A percentile compares a stretch with the other conserved stretches of the same genome.
phyloP scores from a whole-genome alignment of 2,113 vertebrate genomes.

The Felis catus region DNA sequence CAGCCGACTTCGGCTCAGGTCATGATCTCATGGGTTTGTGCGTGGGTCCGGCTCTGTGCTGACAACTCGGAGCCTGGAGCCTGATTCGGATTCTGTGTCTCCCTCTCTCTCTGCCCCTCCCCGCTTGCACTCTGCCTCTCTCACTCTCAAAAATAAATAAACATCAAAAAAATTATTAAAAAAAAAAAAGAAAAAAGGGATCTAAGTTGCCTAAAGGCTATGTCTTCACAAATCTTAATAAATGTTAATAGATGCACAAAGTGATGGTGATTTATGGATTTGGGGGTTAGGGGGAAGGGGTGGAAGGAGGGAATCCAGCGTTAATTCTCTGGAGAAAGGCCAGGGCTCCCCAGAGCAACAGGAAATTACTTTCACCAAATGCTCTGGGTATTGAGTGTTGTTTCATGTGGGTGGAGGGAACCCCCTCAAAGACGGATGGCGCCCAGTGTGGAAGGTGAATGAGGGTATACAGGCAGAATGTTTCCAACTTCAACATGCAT shows the following conservation, averaged over 20 bases:
- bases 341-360: background rate
- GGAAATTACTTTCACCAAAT: background rate
- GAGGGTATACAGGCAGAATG: fast-evolving
- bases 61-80: too few species aligned
- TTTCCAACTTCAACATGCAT: fast-evolving
- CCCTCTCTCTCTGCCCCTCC: too few species aligned
- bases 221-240: conserved; percentile 44
- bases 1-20: too few species aligned
- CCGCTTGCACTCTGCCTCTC: too few species aligned
- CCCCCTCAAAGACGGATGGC: background rate
- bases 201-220: background rate
- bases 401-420: background rate
- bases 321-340: background rate
- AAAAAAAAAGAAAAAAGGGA: background rate
- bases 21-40: too few species aligned
- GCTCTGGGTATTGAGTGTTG: background rate
- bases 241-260: background rate
- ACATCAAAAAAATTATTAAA: too few species aligned
- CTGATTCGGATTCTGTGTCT: too few species aligned
- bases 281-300: background rate
- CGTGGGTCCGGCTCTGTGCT: too few species aligned
- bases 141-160: too few species aligned
- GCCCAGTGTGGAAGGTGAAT: background rate
- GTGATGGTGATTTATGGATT: background rate
- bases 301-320: background rate